Evolutionary conservation across 1,140 invertebrate genomes (phyloP).

Genomic region (Neuroterus valhalla): DNA sequence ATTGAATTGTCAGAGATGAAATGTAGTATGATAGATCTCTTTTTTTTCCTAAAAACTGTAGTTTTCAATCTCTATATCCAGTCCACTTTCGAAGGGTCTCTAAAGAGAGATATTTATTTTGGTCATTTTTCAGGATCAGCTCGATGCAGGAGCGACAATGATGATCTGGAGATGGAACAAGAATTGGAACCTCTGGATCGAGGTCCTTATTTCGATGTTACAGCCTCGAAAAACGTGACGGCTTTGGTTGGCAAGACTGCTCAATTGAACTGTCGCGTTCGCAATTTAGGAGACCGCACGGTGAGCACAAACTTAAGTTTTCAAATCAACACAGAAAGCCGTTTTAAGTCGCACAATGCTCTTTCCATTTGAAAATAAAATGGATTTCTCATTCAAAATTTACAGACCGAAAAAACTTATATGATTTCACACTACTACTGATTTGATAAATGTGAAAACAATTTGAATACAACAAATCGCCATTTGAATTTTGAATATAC

Average conservation of each 20-base stretch:
- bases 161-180: conserved; percentile 59
- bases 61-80: background rate
- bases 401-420: too few relatives aligned
- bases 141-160: conserved; percentile 65
- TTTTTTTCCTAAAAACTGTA: too few relatives aligned
- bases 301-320: conserved; percentile 68
- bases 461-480: too few relatives aligned
- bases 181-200: conserved; percentile 73
- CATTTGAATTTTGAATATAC: too few relatives aligned
- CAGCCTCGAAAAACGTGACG: conserved; percentile 86
- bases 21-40: too few relatives aligned
- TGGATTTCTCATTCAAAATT: too few relatives aligned
- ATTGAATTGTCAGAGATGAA: too few relatives aligned
- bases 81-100: background rate
- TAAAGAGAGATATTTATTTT: conserved; percentile 3
- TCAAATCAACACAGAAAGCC: background rate
- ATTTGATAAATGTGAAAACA: too few relatives aligned
- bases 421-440: too few relatives aligned
- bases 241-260: conserved; percentile 87
- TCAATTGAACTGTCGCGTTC: conserved; percentile 85
- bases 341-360: background rate
- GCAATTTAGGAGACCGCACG: conserved; percentile 86
- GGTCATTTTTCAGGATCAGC: conserved; percentile 58
- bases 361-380: too few relatives aligned
- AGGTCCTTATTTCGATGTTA: conserved; percentile 84